Conservation (phyloP, 2,888 invertebrate genomes). For the Eupithecia inturbata region DNA sequence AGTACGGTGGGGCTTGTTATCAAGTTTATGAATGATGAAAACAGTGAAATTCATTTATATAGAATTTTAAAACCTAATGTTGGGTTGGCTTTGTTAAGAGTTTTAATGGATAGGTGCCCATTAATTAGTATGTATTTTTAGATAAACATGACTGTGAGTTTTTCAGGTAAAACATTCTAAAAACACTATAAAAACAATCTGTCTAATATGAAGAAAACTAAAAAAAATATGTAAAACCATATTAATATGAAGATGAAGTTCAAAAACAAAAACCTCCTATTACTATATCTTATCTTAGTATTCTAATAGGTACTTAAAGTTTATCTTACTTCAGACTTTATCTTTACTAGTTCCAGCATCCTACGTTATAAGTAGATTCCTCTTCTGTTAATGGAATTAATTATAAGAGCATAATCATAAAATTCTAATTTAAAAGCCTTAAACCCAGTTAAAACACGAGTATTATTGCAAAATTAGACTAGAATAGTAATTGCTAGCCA, state of each 20-base stretch:
- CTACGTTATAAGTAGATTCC: background rate
- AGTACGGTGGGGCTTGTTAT: constrained; percentile 11
- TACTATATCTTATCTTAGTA: constrained; percentile 6
- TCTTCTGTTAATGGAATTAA: constrained; percentile 4
- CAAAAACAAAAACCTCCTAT: background rate
- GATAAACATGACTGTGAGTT: no score
- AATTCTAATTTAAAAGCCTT: background rate
- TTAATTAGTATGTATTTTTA: no score
- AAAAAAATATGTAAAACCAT: background rate
- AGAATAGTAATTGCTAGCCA: background rate
- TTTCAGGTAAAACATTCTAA: no score
- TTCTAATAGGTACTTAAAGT: constrained; percentile 9
- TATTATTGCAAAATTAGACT: background rate
- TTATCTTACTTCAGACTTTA: constrained; percentile 3
- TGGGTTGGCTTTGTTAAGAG: no score
- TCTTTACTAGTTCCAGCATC: constrained; percentile 3
- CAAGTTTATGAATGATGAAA: constrained; percentile 4
- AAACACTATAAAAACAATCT: background rate
- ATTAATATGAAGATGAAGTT: background rate
- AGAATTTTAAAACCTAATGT: no score
- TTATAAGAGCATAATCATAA: background rate
- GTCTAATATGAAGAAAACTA: background rate
- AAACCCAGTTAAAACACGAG: background rate
- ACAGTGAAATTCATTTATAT: background rate
- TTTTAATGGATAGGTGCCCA: no score